Evolutionary conservation across 2,113 vertebrate species (phyloP).

Genomic region (Nicator chloris): DNA sequence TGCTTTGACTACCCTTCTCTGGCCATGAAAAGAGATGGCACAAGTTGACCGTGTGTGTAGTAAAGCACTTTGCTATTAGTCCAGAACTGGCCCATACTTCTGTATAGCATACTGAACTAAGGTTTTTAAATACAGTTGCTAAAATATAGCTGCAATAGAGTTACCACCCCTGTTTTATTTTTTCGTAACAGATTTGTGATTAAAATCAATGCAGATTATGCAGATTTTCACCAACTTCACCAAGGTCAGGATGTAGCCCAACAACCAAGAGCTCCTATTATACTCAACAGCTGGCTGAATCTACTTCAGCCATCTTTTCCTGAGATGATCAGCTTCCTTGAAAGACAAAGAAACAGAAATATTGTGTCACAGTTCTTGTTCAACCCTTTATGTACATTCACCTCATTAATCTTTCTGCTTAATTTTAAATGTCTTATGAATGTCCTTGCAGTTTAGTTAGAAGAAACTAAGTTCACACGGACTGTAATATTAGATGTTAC

Average conservation of each 20-base stretch:
- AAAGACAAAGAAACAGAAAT: neutral
- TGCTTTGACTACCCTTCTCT: slow-evolving; percentile 69
- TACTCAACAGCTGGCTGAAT: neutral
- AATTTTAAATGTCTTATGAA: neutral
- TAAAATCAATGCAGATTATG: neutral
- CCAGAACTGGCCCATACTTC: neutral
- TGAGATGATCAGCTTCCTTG: neutral
- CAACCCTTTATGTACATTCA: neutral
- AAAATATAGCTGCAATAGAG: neutral
- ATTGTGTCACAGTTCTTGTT: neutral
- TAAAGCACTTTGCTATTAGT: neutral
- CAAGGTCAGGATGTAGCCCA: neutral
- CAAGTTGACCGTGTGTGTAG: slow-evolving; percentile 7
- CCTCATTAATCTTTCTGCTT: neutral
- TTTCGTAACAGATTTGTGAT: neutral
- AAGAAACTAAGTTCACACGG: neutral
- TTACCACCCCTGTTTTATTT: fast-evolving
- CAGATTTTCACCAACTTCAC: neutral
- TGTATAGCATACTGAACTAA: neutral
- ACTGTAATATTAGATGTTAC: neutral
- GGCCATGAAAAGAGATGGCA: slow-evolving; percentile 37
- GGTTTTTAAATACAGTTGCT: neutral
- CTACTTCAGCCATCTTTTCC: neutral
- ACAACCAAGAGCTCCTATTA: neutral
- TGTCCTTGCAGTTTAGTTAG: neutral